Evolutionary conservation across 2,113 vertebrate species (phyloP), one percentile per base, ranked within the genome.

Genomic region (Pollimyrus isidori): DNA sequence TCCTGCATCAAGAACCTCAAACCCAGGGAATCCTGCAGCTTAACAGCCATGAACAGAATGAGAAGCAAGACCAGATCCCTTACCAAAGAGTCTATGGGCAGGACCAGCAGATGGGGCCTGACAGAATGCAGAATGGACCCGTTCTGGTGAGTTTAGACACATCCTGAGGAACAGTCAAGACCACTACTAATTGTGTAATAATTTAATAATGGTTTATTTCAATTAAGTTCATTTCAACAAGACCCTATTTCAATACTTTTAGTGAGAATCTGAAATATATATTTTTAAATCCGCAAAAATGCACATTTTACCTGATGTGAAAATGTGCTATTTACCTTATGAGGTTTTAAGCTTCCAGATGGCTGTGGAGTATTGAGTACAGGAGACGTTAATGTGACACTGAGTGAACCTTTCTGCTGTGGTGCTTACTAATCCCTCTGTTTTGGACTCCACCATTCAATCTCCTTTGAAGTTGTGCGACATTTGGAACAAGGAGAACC

Each of bases 401-500:
- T 65, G 46, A 19, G 4, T 73, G 35, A 3, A 1, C 3, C 7
- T 49, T 50, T 17, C 48, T 65, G 9, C 19, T 89, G n/a, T 91
- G 2, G 4, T 83, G 10, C 26, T 86, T 45, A 56, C 65, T 23
- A 85, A 17, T 56, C 23, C 48, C 4, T 93, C 93, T 92, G 90
- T 62, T 88, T 96, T 98, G 95, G 93, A 93, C 90, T 90, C 92
- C 90, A 2, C 91, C 52, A 92, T 96, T 90, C 92, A 95, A 87
- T 92, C 94, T 91, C 95, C 95, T 30, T 92, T 97, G 91, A 98
- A 96, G 92, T 96, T 97, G 56, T 95, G 96, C 93, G 96, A 94
- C 91, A 92, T 92, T 30, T 99, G 97, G 97, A 95, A 92, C 92
- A 99, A 97, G 94, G 97, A 97, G 92, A 96, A 96, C 92, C 97